Base-by-base conservation (phyloP, 2,113 vertebrate species). In the Dermatemys mawii region DNA sequence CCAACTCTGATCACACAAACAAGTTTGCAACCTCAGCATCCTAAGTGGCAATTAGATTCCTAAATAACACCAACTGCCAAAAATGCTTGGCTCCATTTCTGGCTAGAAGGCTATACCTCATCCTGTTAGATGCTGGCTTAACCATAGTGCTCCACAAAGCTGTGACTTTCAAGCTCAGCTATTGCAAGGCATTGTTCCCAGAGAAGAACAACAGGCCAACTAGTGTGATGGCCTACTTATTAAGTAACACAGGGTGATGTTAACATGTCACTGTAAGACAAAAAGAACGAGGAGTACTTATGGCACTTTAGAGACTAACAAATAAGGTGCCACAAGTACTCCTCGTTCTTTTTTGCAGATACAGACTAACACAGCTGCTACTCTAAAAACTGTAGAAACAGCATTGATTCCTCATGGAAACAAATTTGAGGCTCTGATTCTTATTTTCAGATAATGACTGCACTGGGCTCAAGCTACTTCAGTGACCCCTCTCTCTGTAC, bases 401-500 rank as follows among this genome's bases (percentile, higher is more conserved):
- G 78, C 4, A 48, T 41, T 50, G 82, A 94, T 92, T 95, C 87
- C 80, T 96, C 55, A 87, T 49, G 78, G 38, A 81, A 82, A 87
- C 51, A 83, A 86, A 94, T 54, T 90, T 87, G 89, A 93, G 88
- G 86, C n/a, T 82, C 46, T 17, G 41, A 67, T 67, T 67, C 24
- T 32, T 80, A 2, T 84, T 83, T 92, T 94, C 78, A 87, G 63
- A 67, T 84, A 90, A 96, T 96, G 92, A 93, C 96, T 90, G 90
- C 90, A 50, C 46, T 57, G 93, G 84, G 93, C 94, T 92, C 83
- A 86, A 83, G 90, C 88, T 86, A 75, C n/a, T 11, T 91, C 87
- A 93, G 78, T 86, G 87, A 96, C 93, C 88, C 90, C 24, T 24
- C 6, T 73, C 46, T 93, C 85, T 67, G 82, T 76, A 86, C 2